Evolutionary conservation across 2,888 invertebrate species (phyloP).

Genomic region (Acleris holmiana): DNA sequence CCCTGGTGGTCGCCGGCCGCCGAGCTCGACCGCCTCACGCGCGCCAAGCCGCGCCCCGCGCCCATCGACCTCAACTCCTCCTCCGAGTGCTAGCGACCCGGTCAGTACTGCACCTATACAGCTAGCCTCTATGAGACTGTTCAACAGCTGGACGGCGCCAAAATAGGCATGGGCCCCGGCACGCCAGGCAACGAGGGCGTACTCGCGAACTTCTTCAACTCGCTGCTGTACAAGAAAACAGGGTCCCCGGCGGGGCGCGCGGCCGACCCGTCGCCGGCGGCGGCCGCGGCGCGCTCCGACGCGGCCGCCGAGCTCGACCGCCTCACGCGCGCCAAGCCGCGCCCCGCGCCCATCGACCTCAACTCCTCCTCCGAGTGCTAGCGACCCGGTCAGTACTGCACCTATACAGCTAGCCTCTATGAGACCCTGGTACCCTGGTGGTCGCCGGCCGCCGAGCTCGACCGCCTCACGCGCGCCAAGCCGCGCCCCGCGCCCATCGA

Average conservation of each 20-base stretch:
- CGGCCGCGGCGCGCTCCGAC: constrained; percentile 91
- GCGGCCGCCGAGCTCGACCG: constrained; percentile 97
- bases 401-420: too few species aligned
- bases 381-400: constrained; percentile 41
- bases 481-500: too few species aligned
- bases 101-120: too few species aligned
- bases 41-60: too few species aligned
- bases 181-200: constrained; percentile 95
- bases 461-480: too few species aligned
- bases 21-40: too few species aligned
- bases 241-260: constrained; percentile 87
- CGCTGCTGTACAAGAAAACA: constrained; percentile 96
- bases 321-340: constrained; percentile 89
- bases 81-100: too few species aligned
- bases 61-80: too few species aligned
- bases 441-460: too few species aligned
- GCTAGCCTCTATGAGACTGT: too few species aligned
- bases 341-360: constrained; percentile 88
- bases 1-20: too few species aligned
- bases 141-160: constrained; percentile 88
- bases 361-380: constrained; percentile 77
- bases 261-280: constrained; percentile 74
- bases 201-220: constrained; percentile 99
- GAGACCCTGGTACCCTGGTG: too few species aligned
- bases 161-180: constrained; percentile 88